Evolutionary conservation across 2,113 vertebrate genomes (phyloP), one percentile per base, ranked within the genome.

Genomic region (Peromyscus polionotus): DNA sequence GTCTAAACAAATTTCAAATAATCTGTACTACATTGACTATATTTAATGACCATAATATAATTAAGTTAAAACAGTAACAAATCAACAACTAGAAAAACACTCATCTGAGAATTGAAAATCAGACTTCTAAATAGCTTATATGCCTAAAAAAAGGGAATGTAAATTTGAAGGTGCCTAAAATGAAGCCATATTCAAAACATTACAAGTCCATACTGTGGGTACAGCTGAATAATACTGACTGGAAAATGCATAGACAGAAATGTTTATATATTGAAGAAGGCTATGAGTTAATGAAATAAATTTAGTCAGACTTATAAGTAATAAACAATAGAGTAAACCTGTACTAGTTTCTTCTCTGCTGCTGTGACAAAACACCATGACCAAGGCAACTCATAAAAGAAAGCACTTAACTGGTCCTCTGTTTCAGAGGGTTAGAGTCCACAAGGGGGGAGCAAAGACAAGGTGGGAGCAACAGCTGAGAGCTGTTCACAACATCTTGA

Each of bases 1-100:
- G 73, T 65, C 77, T 95, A 33, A 94, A 81, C 77, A 87, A 93
- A 93, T 96, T 93, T 76, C n/a, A 77, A 39, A 90, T 65, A 76
- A 45, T 81, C 79, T 91, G 63, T 57, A 57, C 73, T 90, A 45
- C 3, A 48, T 16, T 90, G 68, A 72, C 42, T 68, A 28, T 90
- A 39, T 65, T 90, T 95, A 95, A 88, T 72, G 48, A 75, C 24
- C 57, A 80, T 39, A 88, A 89, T 70, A 31, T 67, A 95, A 42
- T 89, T 95, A 91, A 85, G 24, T 51, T 89, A 80, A 36, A 86
- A 73, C 13, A 91, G n/a, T 36, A 88, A 75, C n/a, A 96, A 79
- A 91, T 86, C 22, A 79, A 57, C 63, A 92, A 51, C 31, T 95
- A 77, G 54, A 85, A 81, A 80, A 92, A 86, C 33, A 70, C 48